Evolutionary conservation across 2,113 vertebrate species (phyloP).

Genomic region (Sapajus apella): DNA sequence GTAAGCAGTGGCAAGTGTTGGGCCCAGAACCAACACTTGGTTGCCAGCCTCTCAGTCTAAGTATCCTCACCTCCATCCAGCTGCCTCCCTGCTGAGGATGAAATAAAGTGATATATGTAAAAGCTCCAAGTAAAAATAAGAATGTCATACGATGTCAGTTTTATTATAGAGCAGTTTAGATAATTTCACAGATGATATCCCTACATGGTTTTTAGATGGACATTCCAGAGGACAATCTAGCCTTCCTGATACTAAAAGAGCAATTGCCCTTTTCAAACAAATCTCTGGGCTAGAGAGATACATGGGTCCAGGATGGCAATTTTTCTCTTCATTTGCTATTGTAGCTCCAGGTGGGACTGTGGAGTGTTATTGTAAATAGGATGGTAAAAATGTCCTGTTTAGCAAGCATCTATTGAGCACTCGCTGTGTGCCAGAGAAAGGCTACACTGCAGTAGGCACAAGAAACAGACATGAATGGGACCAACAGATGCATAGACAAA

Average conservation of each 20-base stretch:
- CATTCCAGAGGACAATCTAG: not conserved
- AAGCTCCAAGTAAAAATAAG: not conserved
- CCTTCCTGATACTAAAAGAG: not conserved
- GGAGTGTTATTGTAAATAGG: not conserved
- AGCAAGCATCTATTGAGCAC: not conserved
- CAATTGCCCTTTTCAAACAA: constrained; percentile 15
- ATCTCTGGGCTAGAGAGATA: not conserved
- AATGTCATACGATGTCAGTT: not conserved
- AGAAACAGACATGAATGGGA: not conserved
- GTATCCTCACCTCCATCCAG: not conserved
- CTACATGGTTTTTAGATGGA: constrained; percentile 17
- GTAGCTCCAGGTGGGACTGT: not conserved
- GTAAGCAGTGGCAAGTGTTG: not conserved
- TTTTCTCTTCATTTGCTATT: not conserved
- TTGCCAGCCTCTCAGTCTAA: not conserved
- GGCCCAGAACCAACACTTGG: no score
- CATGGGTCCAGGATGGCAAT: not conserved
- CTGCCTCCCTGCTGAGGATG: not conserved
- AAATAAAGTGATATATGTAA: not conserved
- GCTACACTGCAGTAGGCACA: not conserved
- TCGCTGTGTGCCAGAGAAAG: not conserved
- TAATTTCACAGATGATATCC: constrained; percentile 43
- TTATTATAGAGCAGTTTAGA: constrained; percentile 12
- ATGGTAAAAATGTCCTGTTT: not conserved
- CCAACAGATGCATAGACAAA: not conserved